These are phyloP conservation scores for Spicauda simplicius DNA, from an alignment of 2,888 invertebrate genomes.

Conservation along the genomic window DNA sequence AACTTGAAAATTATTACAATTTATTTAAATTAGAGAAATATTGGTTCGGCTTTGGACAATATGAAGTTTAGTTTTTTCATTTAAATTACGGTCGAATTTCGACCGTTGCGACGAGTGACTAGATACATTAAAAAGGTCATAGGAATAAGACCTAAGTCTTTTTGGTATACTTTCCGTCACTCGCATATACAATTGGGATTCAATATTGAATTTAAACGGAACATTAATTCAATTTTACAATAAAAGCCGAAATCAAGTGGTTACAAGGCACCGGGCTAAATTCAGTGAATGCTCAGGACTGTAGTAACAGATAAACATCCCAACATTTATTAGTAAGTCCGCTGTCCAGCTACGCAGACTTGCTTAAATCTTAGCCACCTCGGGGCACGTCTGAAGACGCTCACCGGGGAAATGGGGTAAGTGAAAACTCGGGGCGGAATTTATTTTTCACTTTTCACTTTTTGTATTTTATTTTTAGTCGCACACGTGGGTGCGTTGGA, in stretches of 20 bases:
- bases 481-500: too few relatives aligned
- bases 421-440: slow-evolving; percentile 38
- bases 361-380: slow-evolving; percentile 71
- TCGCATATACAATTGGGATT: too few relatives aligned
- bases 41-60: too few relatives aligned
- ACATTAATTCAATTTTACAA: not conserved
- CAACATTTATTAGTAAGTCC: slow-evolving; percentile 30
- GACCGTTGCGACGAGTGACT: too few relatives aligned
- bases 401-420: slow-evolving; percentile 42
- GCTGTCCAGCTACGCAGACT: slow-evolving; percentile 33
- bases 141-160: too few relatives aligned
- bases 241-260: not conserved
- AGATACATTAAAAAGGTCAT: too few relatives aligned
- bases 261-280: not conserved
- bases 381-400: slow-evolving; percentile 53
- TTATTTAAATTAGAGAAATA: too few relatives aligned
- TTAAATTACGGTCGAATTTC: too few relatives aligned
- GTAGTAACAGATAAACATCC: slow-evolving; percentile 30
- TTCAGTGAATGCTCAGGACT: slow-evolving; percentile 6
- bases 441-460: not conserved
- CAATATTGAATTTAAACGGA: not conserved
- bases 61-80: too few relatives aligned
- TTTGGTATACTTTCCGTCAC: too few relatives aligned
- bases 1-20: too few relatives aligned
- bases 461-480: too few relatives aligned